Conservation (phyloP, 2,888 invertebrate species). For the Geophilus truncorum region DNA sequence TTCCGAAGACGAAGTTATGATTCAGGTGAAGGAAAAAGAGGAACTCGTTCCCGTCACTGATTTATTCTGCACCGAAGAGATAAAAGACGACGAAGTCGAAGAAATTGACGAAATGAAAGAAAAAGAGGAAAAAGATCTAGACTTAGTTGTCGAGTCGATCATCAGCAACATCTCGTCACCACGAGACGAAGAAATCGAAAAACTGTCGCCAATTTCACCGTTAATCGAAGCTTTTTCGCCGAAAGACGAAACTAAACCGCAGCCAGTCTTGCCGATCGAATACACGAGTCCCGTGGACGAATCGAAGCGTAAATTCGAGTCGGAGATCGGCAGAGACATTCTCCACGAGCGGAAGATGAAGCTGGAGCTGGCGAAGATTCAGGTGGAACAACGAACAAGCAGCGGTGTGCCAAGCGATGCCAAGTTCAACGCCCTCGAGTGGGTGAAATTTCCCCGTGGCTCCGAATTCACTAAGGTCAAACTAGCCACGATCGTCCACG, state of each 20-base stretch:
- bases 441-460: background rate
- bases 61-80: no score
- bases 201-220: no score
- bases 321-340: constrained; percentile 53
- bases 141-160: background rate
- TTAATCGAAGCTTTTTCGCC: no score
- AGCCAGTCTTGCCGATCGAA: background rate
- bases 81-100: no score
- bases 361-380: constrained; percentile 47
- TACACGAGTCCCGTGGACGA: constrained; percentile 40
- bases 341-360: constrained; percentile 51
- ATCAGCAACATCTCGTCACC: no score
- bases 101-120: no score
- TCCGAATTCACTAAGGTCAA: constrained; percentile 13
- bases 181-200: no score
- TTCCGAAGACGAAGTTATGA: background rate
- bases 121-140: background rate
- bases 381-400: constrained; percentile 39
- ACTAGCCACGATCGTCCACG: background rate
- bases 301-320: constrained; percentile 49
- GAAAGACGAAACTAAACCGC: background rate
- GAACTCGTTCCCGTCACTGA: background rate
- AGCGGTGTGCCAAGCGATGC: background rate
- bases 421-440: background rate
- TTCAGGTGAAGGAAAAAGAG: background rate